Conservation (phyloP, 2,888 invertebrate species). For the Tineola bisselliella region DNA sequence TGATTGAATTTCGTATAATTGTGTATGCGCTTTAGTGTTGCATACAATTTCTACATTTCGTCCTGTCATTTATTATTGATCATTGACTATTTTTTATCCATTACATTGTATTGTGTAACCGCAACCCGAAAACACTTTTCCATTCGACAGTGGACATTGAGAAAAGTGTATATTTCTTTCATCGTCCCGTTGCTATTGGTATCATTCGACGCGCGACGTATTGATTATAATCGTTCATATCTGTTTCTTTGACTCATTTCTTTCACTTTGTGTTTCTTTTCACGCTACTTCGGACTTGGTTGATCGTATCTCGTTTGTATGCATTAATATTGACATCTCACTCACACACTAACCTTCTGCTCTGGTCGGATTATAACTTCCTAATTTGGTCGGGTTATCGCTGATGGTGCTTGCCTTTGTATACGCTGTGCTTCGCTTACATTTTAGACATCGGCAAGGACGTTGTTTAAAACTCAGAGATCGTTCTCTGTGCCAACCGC, state of each 20-base stretch:
- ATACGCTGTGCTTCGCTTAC: not conserved
- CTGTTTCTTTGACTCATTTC: slow-evolving; percentile 21
- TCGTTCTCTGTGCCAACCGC: slow-evolving; percentile 93
- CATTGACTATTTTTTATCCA: too few relatives aligned
- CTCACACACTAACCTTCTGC: not conserved
- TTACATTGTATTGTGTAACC: too few relatives aligned
- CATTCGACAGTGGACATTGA: too few relatives aligned
- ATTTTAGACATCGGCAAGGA: slow-evolving; percentile 68
- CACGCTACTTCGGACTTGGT: slow-evolving; percentile 51
- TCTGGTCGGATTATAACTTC: not conserved
- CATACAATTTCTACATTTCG: not conserved
- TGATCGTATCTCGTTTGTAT: slow-evolving; percentile 52
- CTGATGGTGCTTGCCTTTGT: not conserved
- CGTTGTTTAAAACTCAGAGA: slow-evolving; percentile 91
- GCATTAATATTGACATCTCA: slow-evolving; percentile 17
- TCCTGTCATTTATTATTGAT: too few relatives aligned
- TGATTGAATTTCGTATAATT: too few relatives aligned
- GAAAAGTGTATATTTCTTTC: too few relatives aligned
- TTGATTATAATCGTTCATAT: too few relatives aligned
- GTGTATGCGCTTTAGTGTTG: slow-evolving; percentile 2
- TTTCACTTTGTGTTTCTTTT: slow-evolving; percentile 23
- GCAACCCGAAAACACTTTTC: too few relatives aligned
- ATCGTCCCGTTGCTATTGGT: too few relatives aligned
- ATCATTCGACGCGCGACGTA: too few relatives aligned
- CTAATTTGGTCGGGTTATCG: not conserved